Evolutionary conservation across 1,140 invertebrate species (phyloP).

Genomic region (Drosophila nigromelanica): DNA sequence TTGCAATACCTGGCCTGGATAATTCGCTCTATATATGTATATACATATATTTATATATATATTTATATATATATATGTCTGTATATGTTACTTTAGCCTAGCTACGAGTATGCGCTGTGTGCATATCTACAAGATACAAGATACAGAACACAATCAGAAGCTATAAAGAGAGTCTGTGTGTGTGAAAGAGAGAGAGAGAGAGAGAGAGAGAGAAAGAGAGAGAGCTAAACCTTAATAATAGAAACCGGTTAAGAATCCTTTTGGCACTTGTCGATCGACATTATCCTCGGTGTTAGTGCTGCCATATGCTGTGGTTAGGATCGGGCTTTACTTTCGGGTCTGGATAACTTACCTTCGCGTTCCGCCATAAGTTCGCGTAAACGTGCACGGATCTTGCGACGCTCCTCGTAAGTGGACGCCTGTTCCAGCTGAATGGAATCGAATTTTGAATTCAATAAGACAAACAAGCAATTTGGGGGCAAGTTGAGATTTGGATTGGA

Average conservation of each 20-base stretch:
- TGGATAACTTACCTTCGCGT: slow-evolving; percentile 87
- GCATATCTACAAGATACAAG: slow-evolving; percentile 55
- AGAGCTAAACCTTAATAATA: neutral
- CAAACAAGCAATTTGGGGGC: neutral
- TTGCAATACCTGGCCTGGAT: slow-evolving; percentile 38
- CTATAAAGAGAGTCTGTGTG: slow-evolving; percentile 30
- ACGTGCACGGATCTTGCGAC: slow-evolving; percentile 91
- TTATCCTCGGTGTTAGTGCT: neutral
- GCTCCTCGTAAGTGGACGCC: slow-evolving; percentile 93
- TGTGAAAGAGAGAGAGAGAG: slow-evolving; percentile 18
- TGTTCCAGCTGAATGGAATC: slow-evolving; percentile 89
- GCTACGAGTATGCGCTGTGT: slow-evolving; percentile 47
- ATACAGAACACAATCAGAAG: slow-evolving; percentile 40
- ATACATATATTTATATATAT: no score
- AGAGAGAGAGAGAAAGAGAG: neutral
- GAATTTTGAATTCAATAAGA: neutral
- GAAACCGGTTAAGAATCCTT: neutral
- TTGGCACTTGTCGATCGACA: neutral
- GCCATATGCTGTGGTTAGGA: slow-evolving; percentile 23
- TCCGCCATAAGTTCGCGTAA: slow-evolving; percentile 91
- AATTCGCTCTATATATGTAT: slow-evolving; percentile 3
- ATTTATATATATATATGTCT: no score
- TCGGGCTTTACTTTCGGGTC: neutral
- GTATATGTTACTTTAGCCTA: slow-evolving; percentile 26
- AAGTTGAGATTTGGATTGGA: neutral